Evolutionary conservation across 2,888 invertebrate genomes (phyloP).

Genomic region (Meiosimyza decipiens): DNA sequence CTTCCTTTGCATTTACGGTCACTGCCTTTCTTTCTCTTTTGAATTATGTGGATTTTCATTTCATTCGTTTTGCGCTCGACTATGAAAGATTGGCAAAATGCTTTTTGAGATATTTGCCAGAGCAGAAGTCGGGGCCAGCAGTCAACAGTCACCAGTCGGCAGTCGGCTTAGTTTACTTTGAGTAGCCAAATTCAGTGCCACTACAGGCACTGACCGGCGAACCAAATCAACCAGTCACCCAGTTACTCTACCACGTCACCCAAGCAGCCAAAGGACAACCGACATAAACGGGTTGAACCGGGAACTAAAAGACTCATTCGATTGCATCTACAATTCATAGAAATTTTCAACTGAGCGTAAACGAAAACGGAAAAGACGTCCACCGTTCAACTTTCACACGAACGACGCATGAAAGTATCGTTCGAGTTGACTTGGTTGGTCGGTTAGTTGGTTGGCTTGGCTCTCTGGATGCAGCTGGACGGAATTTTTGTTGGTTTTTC

Average conservation of each 20-base stretch:
- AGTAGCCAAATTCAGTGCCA: conserved; percentile 19
- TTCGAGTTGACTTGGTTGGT: neutral
- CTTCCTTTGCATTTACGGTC: neutral
- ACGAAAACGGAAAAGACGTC: conserved; percentile 59
- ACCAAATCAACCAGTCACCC: too few relatives aligned
- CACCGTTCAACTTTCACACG: neutral
- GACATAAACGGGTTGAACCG: too few relatives aligned
- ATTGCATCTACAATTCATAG: conserved; percentile 64
- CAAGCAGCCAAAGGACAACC: too few relatives aligned
- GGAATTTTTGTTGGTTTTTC: conserved; percentile 7
- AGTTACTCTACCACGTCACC: too few relatives aligned
- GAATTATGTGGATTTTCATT: conserved; percentile 35
- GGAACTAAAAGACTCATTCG: too few relatives aligned
- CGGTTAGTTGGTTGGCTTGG: neutral
- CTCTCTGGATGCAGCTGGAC: conserved; percentile 9
- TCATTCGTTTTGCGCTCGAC: conserved; percentile 29
- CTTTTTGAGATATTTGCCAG: conserved; percentile 23
- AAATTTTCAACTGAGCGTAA: conserved; percentile 61
- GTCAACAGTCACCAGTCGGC: conserved; percentile 10
- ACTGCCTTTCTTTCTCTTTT: conserved; percentile 14
- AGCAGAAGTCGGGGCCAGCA: conserved; percentile 22
- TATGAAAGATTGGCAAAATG: conserved; percentile 18
- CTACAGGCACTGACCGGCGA: conserved; percentile 11
- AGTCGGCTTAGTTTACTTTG: conserved; percentile 34
- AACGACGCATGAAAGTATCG: conserved; percentile 13